Evolutionary conservation across 1,140 invertebrate genomes (phyloP), one percentile per base, ranked within the genome.

Genomic region (Teleogryllus occipitalis): DNA sequence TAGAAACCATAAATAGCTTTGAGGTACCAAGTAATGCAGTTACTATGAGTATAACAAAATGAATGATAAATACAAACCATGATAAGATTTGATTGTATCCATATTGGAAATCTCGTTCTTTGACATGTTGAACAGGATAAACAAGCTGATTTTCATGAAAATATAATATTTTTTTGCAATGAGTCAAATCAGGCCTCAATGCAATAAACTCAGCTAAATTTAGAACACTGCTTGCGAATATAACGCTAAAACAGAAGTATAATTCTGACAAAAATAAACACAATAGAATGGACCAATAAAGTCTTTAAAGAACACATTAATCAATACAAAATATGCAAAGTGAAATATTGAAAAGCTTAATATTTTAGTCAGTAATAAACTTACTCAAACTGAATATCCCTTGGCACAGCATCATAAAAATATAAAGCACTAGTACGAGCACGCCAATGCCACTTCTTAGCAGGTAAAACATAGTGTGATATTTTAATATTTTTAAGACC

Each of bases 401-500:
- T 80, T 14, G 92, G 91, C 80, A 94, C 92, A 8, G 85, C 83
- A 83, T 90, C 87, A 21, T 88, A 88, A 80, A 94, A 88, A 80
- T 90, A 88, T 0, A 94, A 83, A 0, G 92, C 90, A 47, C 91
- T 89, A 48, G 91, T 92, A 79, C 93, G 84, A 0, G 93, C 91
- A 82, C 91, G 85, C 93, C 93, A 95, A 83, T 93, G 93, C 93
- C 93, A 95, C 84, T 95, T 95, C 83, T 93, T 94, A 8, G 90
- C 90, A 15, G 89, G 87, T 82, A 94, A 85, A 8, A 89, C 91
- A 65, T 89, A 86, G 12, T 92, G 83, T 79, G 46, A 74, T 73
- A 65, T 48, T 77, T 47, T 65, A 5, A 14, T 65, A 18, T 87
- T 85, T 78, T 86, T 87, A 6, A 22, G n/a, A n/a, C 21, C 74